phyloP scores from a whole-genome alignment of 1,140 invertebrate species.

The Microplitis demolitor region DNA sequence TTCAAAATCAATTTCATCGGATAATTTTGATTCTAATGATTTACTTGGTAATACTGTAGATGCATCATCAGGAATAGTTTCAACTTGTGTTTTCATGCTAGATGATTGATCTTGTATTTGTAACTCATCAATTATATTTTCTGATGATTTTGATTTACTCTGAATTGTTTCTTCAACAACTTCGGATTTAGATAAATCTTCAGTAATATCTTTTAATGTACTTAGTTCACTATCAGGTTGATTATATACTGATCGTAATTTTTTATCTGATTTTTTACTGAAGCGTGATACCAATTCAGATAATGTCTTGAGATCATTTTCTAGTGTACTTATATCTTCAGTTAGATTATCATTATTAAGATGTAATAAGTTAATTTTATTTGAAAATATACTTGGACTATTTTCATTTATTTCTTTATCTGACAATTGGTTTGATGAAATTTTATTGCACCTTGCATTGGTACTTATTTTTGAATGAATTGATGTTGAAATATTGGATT shows the following conservation, averaged over 20 bases:
- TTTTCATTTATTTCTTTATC: constrained; percentile 7
- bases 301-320: constrained; percentile 53
- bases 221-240: constrained; percentile 30
- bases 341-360: constrained; percentile 54
- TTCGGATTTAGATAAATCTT: constrained; percentile 40
- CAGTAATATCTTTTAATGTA: constrained; percentile 49
- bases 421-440: not conserved
- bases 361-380: constrained; percentile 45
- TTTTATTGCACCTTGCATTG: not conserved
- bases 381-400: constrained; percentile 33
- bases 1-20: constrained; percentile 47
- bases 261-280: constrained; percentile 49
- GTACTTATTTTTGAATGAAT: not conserved
- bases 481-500: not conserved
- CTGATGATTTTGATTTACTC: not conserved
- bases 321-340: constrained; percentile 53
- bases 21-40: constrained; percentile 21
- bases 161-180: not conserved
- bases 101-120: not conserved
- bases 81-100: not conserved
- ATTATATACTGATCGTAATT: constrained; percentile 14
- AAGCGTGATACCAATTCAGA: constrained; percentile 56
- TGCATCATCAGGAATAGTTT: constrained; percentile 30
- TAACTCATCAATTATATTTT: not conserved
- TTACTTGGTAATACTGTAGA: constrained; percentile 34